These are phyloP conservation scores for Drosophila seclusa DNA, from an alignment of 2,888 invertebrate species.

Conservation along the genomic window DNA sequence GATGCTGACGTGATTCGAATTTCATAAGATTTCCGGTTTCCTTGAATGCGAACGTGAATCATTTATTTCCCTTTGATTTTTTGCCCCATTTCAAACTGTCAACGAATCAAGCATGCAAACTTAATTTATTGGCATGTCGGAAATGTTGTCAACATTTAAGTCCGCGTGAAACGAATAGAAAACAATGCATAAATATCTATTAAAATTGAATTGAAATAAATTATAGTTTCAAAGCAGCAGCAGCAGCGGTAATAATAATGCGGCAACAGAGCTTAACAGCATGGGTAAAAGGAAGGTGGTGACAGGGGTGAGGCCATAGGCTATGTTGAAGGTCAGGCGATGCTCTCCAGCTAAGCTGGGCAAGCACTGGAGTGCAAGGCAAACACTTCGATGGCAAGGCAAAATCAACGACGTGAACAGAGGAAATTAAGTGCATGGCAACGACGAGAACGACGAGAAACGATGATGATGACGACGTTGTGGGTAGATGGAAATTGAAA, in stretches of 20 bases:
- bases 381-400: constrained; percentile 64
- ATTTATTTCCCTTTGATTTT: constrained; percentile 9
- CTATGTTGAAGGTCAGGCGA: constrained; percentile 44
- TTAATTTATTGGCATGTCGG: constrained; percentile 68
- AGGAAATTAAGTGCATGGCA: constrained; percentile 73
- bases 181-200: constrained; percentile 75
- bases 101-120: constrained; percentile 39
- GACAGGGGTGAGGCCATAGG: constrained; percentile 10
- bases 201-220: constrained; percentile 74
- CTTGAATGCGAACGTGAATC: constrained; percentile 1
- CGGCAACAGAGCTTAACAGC: constrained; percentile 8
- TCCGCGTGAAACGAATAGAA: constrained; percentile 34
- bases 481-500: not conserved
- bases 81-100: constrained; percentile 22
- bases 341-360: constrained; percentile 38
- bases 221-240: constrained; percentile 52
- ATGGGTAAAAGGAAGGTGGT: not conserved
- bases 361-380: constrained; percentile 60
- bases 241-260: constrained; percentile 34
- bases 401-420: constrained; percentile 65
- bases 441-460: constrained; percentile 33
- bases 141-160: constrained; percentile 51
- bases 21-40: not conserved
- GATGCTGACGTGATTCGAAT: not conserved
- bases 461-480: not conserved